Percentiles rank a stretch among this genome's conserved stretches.
phyloP scores from a whole-genome alignment of 2,797 vertebrate genomes.

The Erethizon dorsatum region DNA sequence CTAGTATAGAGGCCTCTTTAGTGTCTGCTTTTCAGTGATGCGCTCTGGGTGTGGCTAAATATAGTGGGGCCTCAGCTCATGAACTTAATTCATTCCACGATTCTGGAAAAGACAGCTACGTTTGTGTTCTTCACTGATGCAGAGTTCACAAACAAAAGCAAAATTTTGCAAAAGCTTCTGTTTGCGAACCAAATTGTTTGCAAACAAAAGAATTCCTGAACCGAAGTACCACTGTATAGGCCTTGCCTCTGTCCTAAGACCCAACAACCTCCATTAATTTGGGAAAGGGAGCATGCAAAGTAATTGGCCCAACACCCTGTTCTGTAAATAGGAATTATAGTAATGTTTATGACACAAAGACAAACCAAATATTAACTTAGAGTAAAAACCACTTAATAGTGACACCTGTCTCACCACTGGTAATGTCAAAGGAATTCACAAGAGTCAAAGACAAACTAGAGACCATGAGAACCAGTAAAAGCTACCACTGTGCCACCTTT shows the following conservation, averaged over 20 bases:
- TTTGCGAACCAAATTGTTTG: background rate
- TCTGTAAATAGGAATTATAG: background rate
- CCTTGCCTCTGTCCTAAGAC: background rate
- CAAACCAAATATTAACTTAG: background rate
- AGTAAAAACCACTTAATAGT: background rate
- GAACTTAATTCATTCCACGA: background rate
- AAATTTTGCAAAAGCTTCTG: background rate
- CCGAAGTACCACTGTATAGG: background rate
- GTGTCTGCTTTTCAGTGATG: background rate
- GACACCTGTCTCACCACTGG: background rate
- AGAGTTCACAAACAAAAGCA: background rate
- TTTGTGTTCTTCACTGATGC: background rate
- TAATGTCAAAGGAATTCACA: background rate
- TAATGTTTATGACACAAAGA: background rate
- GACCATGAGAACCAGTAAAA: background rate
- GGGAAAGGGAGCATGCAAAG: background rate
- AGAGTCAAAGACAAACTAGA: background rate
- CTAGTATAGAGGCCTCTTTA: rapidly evolving
- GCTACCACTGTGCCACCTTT: background rate
- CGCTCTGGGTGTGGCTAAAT: background rate
- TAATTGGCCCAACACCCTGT: background rate
- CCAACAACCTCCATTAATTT: background rate
- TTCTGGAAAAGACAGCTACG: background rate
- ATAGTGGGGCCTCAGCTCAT: background rate
- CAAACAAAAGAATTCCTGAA: background rate